Evolutionary conservation across 2,797 vertebrate genomes (phyloP).

Genomic region (Forpus xanthops): DNA sequence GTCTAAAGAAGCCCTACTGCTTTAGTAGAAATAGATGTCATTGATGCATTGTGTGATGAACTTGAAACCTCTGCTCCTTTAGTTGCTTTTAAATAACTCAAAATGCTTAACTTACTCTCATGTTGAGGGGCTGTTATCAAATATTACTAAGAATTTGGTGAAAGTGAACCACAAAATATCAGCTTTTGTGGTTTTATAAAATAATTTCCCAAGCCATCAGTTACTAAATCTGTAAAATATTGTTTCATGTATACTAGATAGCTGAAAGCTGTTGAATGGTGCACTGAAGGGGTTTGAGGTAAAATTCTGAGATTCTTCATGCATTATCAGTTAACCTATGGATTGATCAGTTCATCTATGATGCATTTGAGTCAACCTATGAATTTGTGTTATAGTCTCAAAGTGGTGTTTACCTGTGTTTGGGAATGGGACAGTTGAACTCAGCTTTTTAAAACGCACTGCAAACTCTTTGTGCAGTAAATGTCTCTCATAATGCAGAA

Average conservation of each 20-base stretch:
- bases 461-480: not conserved
- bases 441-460: not conserved
- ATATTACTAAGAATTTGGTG: not conserved
- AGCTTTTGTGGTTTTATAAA: not conserved
- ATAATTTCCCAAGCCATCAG: not conserved
- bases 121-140: not conserved
- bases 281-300: not conserved
- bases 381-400: not conserved
- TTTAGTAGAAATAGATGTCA: not conserved
- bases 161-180: not conserved
- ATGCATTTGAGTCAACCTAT: not conserved
- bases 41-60: fast-evolving
- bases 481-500: not conserved
- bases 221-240: not conserved
- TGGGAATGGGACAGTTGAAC: not conserved
- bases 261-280: not conserved
- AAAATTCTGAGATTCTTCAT: not conserved
- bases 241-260: fast-evolving
- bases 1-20: not conserved
- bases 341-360: not conserved
- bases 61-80: not conserved
- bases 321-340: not conserved
- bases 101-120: not conserved
- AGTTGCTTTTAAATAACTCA: not conserved
- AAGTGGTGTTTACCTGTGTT: not conserved